phyloP scores from a whole-genome alignment of 2,797 vertebrate genomes.

The Chelon auratus region DNA sequence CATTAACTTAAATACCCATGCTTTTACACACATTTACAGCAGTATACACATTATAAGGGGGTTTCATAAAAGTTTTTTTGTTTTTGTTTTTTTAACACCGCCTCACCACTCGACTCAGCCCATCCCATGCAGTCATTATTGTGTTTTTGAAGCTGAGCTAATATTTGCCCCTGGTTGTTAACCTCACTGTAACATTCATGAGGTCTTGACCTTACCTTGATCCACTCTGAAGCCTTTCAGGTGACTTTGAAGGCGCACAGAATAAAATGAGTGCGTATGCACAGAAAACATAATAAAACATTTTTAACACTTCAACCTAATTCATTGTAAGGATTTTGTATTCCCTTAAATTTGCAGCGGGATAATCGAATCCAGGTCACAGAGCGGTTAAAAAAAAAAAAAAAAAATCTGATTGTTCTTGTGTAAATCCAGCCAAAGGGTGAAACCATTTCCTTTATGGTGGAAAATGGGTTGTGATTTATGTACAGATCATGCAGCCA shows the following conservation, averaged over 20 bases:
- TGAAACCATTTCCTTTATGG: slow-evolving; percentile 68
- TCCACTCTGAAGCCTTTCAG: slow-evolving; percentile 34
- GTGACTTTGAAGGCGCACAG: slow-evolving; percentile 25
- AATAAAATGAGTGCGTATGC: slow-evolving; percentile 1
- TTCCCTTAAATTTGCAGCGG: slow-evolving; percentile 14
- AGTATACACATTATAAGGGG: not conserved
- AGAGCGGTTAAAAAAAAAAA: slow-evolving; percentile 33
- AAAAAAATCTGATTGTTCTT: slow-evolving; percentile 58
- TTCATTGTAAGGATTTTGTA: slow-evolving; percentile 9
- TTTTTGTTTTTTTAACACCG: not conserved
- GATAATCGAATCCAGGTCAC: slow-evolving; percentile 51
- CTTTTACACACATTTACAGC: slow-evolving; percentile 14
- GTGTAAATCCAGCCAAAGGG: slow-evolving; percentile 63
- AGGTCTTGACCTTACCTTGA: slow-evolving; percentile 45
- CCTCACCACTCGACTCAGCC: slow-evolving; percentile 10
- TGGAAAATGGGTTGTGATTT: slow-evolving; percentile 72
- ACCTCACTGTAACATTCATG: slow-evolving; percentile 63
- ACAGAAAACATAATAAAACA: not conserved
- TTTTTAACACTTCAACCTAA: slow-evolving; percentile 26
- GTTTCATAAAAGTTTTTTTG: slow-evolving; percentile 13
- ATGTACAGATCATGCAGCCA: slow-evolving; percentile 74
- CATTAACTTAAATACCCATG: not conserved
- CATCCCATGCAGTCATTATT: slow-evolving; percentile 50
- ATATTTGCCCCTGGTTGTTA: slow-evolving; percentile 69
- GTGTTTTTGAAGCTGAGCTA: slow-evolving; percentile 64